A percentile compares a stretch with the other conserved stretches of the same genome.
These are phyloP conservation scores for Hesperia comma DNA, from an alignment of 2,888 invertebrate species.

Conservation along the genomic window DNA sequence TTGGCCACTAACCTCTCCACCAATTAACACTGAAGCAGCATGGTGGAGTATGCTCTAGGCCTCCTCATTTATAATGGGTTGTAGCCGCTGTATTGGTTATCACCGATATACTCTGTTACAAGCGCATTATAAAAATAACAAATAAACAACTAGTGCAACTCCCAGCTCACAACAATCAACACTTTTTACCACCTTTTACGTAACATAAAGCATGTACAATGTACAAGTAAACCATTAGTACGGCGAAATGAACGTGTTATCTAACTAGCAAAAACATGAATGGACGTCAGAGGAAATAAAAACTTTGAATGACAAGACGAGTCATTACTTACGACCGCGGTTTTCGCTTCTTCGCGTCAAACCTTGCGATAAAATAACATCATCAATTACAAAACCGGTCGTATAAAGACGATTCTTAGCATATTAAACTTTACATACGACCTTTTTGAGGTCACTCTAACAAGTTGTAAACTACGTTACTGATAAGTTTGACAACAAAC, in stretches of 20 bases:
- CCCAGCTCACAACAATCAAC: neutral
- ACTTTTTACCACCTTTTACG: neutral
- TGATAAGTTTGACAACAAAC: constrained; percentile 1
- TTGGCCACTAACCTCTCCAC: too few species aligned
- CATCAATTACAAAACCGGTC: constrained; percentile 30
- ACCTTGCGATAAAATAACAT: constrained; percentile 23
- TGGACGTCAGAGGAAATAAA: constrained; percentile 25
- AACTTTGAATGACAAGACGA: constrained; percentile 26
- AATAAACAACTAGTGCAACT: neutral
- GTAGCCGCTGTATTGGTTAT: too few species aligned
- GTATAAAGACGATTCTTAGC: constrained; percentile 9
- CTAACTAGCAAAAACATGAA: constrained; percentile 27
- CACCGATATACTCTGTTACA: too few species aligned
- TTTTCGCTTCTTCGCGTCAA: constrained; percentile 23
- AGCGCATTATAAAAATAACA: too few species aligned
- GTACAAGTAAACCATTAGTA: neutral
- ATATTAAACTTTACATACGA: constrained; percentile 18
- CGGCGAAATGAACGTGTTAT: constrained; percentile 2
- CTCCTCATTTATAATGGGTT: too few species aligned
- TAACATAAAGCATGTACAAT: neutral
- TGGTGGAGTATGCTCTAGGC: too few species aligned
- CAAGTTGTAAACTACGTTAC: constrained; percentile 7
- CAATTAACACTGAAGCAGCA: too few species aligned
- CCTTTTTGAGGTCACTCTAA: constrained; percentile 4
- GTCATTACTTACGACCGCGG: constrained; percentile 7